These are phyloP conservation scores for Stylophora pistillata DNA, from an alignment of 64 coral and sea anemone species.

Conservation along the genomic window DNA sequence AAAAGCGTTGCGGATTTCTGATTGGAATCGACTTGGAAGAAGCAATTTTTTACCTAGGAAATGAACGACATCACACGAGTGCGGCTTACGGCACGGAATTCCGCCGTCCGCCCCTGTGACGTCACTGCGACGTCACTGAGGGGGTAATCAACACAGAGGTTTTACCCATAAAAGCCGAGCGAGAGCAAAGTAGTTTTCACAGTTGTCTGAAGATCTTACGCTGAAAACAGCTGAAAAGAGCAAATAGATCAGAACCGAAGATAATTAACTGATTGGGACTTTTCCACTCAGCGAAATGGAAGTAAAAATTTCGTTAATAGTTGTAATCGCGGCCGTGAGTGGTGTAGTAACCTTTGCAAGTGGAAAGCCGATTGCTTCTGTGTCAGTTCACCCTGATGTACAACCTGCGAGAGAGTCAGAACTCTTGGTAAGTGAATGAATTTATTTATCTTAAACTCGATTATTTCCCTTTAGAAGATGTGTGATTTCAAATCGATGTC, in stretches of 20 bases:
- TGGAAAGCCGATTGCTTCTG: not conserved
- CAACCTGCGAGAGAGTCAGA: slow-evolving; percentile 8
- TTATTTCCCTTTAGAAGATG: not conserved
- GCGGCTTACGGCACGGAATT: not conserved
- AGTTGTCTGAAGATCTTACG: not conserved
- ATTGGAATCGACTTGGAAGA: no score
- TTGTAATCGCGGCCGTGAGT: not conserved
- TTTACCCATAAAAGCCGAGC: not conserved
- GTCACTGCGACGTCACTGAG: slow-evolving; percentile 16
- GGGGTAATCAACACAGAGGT: not conserved
- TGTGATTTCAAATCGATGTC: not conserved
- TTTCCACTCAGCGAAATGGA: not conserved
- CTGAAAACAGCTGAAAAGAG: no score
- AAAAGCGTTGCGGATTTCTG: no score
- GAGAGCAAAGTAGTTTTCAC: not conserved
- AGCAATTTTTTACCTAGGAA: not conserved
- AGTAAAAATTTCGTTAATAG: not conserved
- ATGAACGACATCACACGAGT: not conserved
- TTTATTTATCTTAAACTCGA: not conserved
- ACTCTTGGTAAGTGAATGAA: slow-evolving; percentile 8
- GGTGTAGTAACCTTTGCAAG: not conserved
- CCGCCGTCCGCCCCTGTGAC: not conserved
- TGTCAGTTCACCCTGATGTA: not conserved
- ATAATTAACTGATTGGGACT: not conserved
- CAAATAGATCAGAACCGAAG: not conserved